Base-by-base conservation (phyloP, 2,113 vertebrate genomes). In the Callaeas wilsoni region DNA sequence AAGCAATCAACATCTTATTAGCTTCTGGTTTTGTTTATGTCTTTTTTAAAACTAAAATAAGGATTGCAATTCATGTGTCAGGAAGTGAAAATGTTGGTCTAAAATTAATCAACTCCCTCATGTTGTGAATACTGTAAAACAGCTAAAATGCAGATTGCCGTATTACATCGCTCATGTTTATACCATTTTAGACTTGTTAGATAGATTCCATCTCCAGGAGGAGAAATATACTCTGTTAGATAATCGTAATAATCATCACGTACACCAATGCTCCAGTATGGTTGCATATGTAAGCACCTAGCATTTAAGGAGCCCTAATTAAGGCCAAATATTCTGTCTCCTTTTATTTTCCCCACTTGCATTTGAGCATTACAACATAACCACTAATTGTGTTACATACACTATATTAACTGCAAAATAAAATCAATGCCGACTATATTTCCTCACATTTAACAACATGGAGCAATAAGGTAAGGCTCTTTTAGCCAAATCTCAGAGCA, bases 321-420 rank as follows among this genome's bases (percentile, higher is more conserved):
- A 92, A 81, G 52, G 41, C 65, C 42, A 16, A 89, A 81, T 90
- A 78, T 68, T 76, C 53, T 91, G 39, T 80, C 88, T 68, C 8
- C 21, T 87, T 94, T 92, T 84, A 93, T 95, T 93, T 95, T 89
- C 21, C 80, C 86, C 80, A 29, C 49, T 93, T 93, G 88, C 49
- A 41, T 49, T 42, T 4, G 26, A 62, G 35, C 32, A 64, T 84
- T 96, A 68, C 12, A 86, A 59, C 29, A 59, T 56, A 68, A 46
- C 1, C 12, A 42, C 46, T 87, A 68, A 86, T 87, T 78, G 44
- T 68, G 44, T 50, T 68, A 32, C 83, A 63, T 47, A 12, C 7
- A 78, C 16, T 60, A 39, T 75, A 78, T 84, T 71, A 93, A 63
- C 60, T 39, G 7, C 57, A 93, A 95, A 87, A 89, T 81, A 64